Evolutionary conservation across 2,113 vertebrate genomes (phyloP), one percentile per base, ranked within the genome.

Genomic region (Hippocampus barbouri): DNA sequence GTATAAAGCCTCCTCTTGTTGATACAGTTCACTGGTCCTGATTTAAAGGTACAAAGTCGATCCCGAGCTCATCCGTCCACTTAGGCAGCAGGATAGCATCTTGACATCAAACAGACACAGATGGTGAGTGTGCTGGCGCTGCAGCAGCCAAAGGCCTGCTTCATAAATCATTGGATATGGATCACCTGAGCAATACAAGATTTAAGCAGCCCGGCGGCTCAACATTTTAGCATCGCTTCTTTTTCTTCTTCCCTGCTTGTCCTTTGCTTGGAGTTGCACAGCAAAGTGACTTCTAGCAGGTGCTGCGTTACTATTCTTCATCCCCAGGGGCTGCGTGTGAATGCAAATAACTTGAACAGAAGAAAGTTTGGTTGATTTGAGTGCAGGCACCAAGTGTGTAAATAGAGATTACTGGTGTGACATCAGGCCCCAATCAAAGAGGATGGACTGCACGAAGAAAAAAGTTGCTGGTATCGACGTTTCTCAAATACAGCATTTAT

Each of bases 91-190:
- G 53, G 56, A 75, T 64, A 43, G 73, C 18, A 70, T 66, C n/a
- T 65, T 62, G 34, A 38, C 78, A 70, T 69, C 61, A 68, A 83
- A 67, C 79, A 63, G 78, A 60, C 66, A 74, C 62, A 80, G 75
- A 74, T 78, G 30, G 68, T 70, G 49, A 61, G 68, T 74, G 53
- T 56, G 53, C n/a, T 56, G 9, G 53, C n/a, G n/a, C 79, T 84
- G 76, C 78, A 78, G 72, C 68, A 69, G 69, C 71, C 73, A 54
- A 56, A 25, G 47, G 30, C 20, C 56, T 30, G 68, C 70, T 70
- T 25, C 68, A 73, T 68, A 69, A 79, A 70, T 70, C 69, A 51
- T 67, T 75, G 21, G 59, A 34, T 6, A 12, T 66, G 15, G 47
- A 71, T 84, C 74, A 75, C 68, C 56, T 79, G 15, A 74, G 40